Evolutionary conservation across 2,113 vertebrate species (phyloP).

Genomic region (Colaptes auratus): DNA sequence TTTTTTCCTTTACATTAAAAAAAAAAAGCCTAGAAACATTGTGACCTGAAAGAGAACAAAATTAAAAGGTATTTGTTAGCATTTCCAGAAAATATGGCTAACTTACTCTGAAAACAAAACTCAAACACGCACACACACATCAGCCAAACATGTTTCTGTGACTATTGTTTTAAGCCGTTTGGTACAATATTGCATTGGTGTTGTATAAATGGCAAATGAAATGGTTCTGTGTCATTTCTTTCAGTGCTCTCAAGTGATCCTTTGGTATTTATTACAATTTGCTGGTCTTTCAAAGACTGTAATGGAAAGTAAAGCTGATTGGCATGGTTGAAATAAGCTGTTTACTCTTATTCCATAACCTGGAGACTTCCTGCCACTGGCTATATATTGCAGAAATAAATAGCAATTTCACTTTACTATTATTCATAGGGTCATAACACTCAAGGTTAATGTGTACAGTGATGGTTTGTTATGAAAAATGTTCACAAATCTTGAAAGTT

Average conservation of each 20-base stretch:
- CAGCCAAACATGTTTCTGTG: background rate
- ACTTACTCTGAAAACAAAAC: background rate
- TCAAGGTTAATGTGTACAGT: background rate
- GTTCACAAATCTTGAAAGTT: background rate
- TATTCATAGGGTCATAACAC: background rate
- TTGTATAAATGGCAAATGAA: background rate
- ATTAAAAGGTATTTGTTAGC: background rate
- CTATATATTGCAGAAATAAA: background rate
- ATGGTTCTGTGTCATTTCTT: background rate
- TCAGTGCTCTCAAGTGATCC: background rate
- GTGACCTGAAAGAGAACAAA: background rate
- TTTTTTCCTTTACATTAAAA: background rate
- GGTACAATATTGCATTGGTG: background rate
- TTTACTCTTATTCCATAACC: background rate
- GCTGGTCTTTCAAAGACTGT: background rate
- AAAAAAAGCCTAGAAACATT: background rate
- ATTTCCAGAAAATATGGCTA: background rate
- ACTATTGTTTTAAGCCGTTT: background rate
- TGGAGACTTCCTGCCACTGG: background rate
- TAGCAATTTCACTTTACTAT: background rate
- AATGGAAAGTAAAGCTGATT: background rate
- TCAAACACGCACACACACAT: too few species aligned
- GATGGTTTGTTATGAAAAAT: constrained; percentile 15
- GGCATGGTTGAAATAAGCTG: background rate
- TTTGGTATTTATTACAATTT: background rate